Base-by-base conservation (phyloP, 2,888 invertebrate species). In the Scaptomyza cyrtandrae region DNA sequence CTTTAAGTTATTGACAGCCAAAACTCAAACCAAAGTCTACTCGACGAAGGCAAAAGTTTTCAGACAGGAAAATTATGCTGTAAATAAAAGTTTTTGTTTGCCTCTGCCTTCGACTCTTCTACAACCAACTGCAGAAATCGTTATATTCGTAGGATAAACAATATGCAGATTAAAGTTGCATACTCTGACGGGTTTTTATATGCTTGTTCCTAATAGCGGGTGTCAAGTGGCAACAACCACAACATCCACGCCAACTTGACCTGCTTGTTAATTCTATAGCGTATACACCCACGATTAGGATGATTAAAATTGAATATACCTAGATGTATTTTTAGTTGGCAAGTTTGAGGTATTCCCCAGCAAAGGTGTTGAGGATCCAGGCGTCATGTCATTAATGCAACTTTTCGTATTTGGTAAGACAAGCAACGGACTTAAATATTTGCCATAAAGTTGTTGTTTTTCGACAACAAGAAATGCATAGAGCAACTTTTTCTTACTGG, bases 1-100 rank as follows among this genome's bases (percentile, higher is more conserved):
- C 80, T 77, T 80, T 71, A 72, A 83, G 83, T 78, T 83, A 86
- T 83, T 85, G 86, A 83, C 83, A 76, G 66, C 61, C 73, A 73
- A 78, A 85, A 71, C 78, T 78, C 72, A 80, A 78, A 69, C 75
- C 70, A 67, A 63, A 72, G 68, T 29, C 63, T 66, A 11, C 67
- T 66, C 66, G 29, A 29, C 68, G 54, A 59, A 71, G 67, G 70
- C 59, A 66, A 76, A 83, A 86, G 71, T 83, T 83, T 72, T 61
- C 73, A 78, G 83, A 85, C 83, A 61, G 72, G 72, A 75, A 75
- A 82, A 75, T 80, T 73, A 58, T 78, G 66, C 75, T 69, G 66
- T 73, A 63, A 77, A 80, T 70, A 71, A 78, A 86, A 75, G 77
- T 82, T 82, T 74, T 70, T 77, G 49, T 45, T 54, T 55, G 11